phyloP scores from a whole-genome alignment of 2,888 invertebrate species.

The Lasioglossum figueresi region DNA sequence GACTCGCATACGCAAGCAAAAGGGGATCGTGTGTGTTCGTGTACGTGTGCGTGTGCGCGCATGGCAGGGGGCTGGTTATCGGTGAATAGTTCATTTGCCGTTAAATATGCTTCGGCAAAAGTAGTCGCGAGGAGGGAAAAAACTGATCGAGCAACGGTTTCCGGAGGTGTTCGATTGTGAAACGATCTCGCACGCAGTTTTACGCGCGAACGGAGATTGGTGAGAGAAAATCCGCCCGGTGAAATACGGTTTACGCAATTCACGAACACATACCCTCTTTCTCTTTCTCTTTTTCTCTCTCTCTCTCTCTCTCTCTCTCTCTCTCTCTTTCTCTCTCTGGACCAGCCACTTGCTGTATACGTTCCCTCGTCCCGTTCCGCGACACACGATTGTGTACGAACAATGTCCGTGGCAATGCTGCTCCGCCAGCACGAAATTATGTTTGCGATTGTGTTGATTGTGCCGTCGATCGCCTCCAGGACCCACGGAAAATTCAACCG shows the following conservation, averaged over 20 bases:
- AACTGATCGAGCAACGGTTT: constrained; percentile 8
- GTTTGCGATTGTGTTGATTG: background rate
- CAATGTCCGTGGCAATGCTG: background rate
- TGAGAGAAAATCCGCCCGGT: background rate
- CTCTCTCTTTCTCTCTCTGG: background rate
- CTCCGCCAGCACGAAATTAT: background rate
- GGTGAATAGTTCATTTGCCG: constrained; percentile 49
- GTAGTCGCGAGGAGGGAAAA: background rate
- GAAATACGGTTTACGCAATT: background rate
- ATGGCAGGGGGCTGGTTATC: background rate
- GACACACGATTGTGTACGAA: background rate
- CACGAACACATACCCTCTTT: background rate
- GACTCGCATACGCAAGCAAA: constrained; percentile 28
- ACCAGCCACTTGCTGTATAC: background rate
- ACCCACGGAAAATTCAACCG: no score
- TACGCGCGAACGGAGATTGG: background rate
- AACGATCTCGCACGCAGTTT: constrained; percentile 6
- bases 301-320: background rate
- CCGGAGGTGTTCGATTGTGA: constrained; percentile 14
- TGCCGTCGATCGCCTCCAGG: no score
- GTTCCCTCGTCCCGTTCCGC: background rate
- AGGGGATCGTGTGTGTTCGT: background rate
- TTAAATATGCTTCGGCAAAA: constrained; percentile 27
- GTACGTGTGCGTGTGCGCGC: background rate
- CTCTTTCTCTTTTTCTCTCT: background rate